Conservation (phyloP, 2,113 vertebrate species). For the Psilopsiagon aymara region DNA sequence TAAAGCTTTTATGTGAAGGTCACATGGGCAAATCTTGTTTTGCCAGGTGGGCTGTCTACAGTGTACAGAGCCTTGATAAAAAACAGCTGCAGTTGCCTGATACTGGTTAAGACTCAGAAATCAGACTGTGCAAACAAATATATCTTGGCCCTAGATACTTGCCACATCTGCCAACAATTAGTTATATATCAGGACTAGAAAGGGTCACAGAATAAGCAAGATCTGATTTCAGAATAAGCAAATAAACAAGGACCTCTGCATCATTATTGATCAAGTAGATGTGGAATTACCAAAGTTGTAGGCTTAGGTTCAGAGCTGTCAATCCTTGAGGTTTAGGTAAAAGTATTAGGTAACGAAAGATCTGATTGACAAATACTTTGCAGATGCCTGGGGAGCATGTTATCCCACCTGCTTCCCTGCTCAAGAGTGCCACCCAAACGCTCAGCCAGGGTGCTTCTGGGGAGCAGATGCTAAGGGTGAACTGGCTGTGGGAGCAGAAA, state of each 20-base stretch:
- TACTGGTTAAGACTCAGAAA: conserved; percentile 89
- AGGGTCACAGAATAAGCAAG: conserved; percentile 76
- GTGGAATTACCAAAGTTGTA: conserved; percentile 17
- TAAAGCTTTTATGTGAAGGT: conserved; percentile 80
- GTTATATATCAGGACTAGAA: conserved; percentile 77
- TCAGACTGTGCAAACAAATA: conserved; percentile 94
- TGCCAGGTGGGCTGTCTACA: conserved; percentile 86
- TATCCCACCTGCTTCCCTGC: conserved; percentile 23
- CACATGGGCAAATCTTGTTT: conserved; percentile 85
- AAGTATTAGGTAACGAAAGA: conserved; percentile 50
- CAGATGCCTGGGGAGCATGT: conserved; percentile 38
- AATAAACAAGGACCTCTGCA: conserved; percentile 84
- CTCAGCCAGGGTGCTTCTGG: not conserved
- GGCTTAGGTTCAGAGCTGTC: conserved; percentile 33
- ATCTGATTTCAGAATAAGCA: conserved; percentile 84
- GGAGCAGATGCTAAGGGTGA: not conserved
- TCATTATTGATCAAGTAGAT: conserved; percentile 79
- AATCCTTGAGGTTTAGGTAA: conserved; percentile 7
- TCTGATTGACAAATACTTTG: conserved; percentile 61
- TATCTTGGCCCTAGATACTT: conserved; percentile 76
- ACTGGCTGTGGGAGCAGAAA: not conserved
- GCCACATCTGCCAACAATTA: conserved; percentile 93
- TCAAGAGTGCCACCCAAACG: conserved; percentile 36
- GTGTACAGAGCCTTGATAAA: conserved; percentile 83
- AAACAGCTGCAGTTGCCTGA: conserved; percentile 86